These are phyloP conservation scores for Yoshiicerus persimilis DNA, from an alignment of 1,140 invertebrate species.

Conservation along the genomic window DNA sequence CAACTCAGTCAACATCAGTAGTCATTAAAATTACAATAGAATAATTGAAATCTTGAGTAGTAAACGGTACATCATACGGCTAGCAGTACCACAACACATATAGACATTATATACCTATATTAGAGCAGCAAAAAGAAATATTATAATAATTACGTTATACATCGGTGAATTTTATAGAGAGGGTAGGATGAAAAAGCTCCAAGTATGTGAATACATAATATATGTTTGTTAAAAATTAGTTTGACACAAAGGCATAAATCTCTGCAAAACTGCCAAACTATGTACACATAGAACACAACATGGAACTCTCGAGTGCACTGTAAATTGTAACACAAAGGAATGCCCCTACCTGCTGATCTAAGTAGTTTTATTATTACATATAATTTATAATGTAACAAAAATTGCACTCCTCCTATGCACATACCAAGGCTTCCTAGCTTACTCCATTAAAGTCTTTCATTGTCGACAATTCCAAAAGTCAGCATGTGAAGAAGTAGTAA, in stretches of 20 bases:
- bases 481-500: background rate
- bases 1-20: background rate
- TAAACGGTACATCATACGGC: background rate
- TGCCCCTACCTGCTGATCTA: background rate
- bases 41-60: background rate
- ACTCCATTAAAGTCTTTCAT: background rate
- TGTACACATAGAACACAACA: background rate
- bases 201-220: background rate
- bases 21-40: background rate
- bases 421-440: background rate
- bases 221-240: background rate
- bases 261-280: background rate
- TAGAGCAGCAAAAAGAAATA: too few relatives aligned
- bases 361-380: background rate
- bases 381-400: background rate
- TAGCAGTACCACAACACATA: too few relatives aligned
- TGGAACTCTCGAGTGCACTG: background rate
- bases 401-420: background rate
- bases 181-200: background rate
- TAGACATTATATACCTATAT: too few relatives aligned
- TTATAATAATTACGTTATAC: background rate
- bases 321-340: background rate
- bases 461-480: background rate
- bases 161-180: background rate
- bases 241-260: background rate